phyloP scores from a whole-genome alignment of 92 coral and sea anemone species.

The Zoanthus sociatus region DNA sequence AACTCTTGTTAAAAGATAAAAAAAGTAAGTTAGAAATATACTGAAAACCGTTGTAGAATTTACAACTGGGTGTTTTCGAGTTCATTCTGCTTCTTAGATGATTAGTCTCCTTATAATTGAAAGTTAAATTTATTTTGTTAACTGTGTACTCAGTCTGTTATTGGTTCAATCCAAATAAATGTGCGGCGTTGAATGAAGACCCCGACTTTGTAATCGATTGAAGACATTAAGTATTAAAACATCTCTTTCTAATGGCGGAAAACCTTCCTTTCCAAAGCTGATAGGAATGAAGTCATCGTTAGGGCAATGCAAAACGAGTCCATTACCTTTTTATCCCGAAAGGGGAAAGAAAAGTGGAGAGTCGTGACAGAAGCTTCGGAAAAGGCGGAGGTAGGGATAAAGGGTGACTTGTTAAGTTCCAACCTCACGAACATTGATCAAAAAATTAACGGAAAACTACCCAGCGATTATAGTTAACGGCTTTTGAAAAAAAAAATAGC shows the following conservation, averaged over 20 bases:
- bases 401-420: background rate
- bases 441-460: slow-evolving; percentile 30
- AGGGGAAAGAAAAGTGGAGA: slow-evolving; percentile 62
- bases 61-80: background rate
- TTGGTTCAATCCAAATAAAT: slow-evolving; percentile 12
- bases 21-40: background rate
- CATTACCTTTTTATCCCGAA: slow-evolving; percentile 72
- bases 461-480: slow-evolving; percentile 35
- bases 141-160: background rate
- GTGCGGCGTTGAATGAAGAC: slow-evolving; percentile 3
- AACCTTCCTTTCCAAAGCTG: slow-evolving; percentile 50
- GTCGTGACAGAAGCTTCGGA: slow-evolving; percentile 55
- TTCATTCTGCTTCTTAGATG: background rate
- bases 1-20: background rate
- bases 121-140: slow-evolving; percentile 37
- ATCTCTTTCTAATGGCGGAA: slow-evolving; percentile 42
- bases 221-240: slow-evolving; percentile 65
- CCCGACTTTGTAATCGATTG: slow-evolving; percentile 53
- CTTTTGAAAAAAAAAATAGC: slow-evolving; percentile 18
- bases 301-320: slow-evolving; percentile 64
- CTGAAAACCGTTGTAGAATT: background rate
- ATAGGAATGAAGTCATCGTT: slow-evolving; percentile 52
- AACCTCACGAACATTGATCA: slow-evolving; percentile 2
- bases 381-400: slow-evolving; percentile 67
- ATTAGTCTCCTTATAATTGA: slow-evolving; percentile 28